Evolutionary conservation across 2,113 vertebrate species (phyloP).

Genomic region (Callipepla squamata): DNA sequence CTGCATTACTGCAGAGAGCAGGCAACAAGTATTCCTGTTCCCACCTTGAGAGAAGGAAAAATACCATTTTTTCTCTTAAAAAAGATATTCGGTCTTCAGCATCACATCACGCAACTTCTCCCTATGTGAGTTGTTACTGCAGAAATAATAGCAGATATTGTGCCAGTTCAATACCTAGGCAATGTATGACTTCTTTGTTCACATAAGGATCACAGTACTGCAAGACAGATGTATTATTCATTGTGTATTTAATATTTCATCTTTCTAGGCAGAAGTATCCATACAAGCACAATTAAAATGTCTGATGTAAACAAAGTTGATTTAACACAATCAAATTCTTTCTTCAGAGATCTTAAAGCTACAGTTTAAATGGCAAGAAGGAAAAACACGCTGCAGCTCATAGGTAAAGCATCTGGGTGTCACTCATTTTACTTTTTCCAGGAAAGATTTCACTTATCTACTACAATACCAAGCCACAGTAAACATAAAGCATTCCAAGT

Average conservation of each 20-base stretch:
- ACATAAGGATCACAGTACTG: conserved; percentile 4
- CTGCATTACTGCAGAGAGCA: neutral
- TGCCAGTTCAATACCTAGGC: neutral
- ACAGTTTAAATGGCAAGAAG: neutral
- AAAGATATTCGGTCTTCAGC: neutral
- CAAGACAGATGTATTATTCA: conserved; percentile 50
- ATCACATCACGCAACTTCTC: neutral
- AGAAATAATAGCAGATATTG: conserved; percentile 15
- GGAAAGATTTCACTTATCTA: neutral
- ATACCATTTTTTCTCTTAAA: neutral
- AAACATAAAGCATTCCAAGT: neutral
- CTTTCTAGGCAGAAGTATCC: conserved; percentile 5
- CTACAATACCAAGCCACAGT: neutral
- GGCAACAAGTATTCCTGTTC: neutral
- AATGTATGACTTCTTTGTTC: conserved; percentile 34
- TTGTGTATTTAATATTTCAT: conserved; percentile 52
- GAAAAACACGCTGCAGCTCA: neutral
- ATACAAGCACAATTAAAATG: conserved; percentile 32
- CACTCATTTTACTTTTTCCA: neutral
- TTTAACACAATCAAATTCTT: conserved; percentile 20
- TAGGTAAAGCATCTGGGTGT: neutral
- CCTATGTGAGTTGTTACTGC: conserved; percentile 1
- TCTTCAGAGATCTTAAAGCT: conserved; percentile 18
- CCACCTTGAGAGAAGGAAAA: neutral
- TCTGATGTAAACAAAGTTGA: neutral